Conservation (phyloP, 2,888 invertebrate species). For the Tethea ocularis region DNA sequence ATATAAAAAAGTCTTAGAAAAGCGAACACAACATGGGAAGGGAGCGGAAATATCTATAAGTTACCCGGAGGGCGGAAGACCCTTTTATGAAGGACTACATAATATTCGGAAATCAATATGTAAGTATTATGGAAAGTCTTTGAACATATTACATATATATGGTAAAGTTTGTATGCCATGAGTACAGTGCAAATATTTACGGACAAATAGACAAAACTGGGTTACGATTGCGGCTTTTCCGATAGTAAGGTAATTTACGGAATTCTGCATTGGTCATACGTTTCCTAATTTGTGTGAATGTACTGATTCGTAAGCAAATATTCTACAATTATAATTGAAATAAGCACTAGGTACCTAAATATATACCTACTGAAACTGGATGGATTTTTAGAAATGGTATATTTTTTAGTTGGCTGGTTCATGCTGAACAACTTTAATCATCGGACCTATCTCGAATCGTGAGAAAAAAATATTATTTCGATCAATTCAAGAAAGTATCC, state of each 20-base stretch:
- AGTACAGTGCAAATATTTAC: conserved; percentile 18
- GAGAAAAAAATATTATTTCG: too few relatives aligned
- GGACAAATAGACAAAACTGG: neutral
- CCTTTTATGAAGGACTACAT: conserved; percentile 40
- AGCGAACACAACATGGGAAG: conserved; percentile 35
- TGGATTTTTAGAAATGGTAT: too few relatives aligned
- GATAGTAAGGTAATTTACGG: neutral
- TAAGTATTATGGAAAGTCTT: conserved; percentile 18
- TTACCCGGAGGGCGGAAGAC: conserved; percentile 38
- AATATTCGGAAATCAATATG: conserved; percentile 41
- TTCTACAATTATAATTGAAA: too few relatives aligned
- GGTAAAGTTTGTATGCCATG: conserved; percentile 18
- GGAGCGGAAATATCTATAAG: conserved; percentile 39
- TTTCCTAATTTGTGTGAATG: neutral
- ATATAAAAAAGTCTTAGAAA: conserved; percentile 33
- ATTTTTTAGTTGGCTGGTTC: too few relatives aligned
- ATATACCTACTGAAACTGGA: too few relatives aligned
- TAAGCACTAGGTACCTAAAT: too few relatives aligned
- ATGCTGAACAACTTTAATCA: too few relatives aligned
- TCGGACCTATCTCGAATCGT: too few relatives aligned
- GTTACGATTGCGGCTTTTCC: neutral
- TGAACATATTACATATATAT: conserved; percentile 28
- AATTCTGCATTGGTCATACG: neutral
- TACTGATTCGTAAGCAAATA: neutral
- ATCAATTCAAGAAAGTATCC: too few relatives aligned